Base-by-base conservation (phyloP, 2,113 vertebrate species). In the Amphiprion percula region DNA sequence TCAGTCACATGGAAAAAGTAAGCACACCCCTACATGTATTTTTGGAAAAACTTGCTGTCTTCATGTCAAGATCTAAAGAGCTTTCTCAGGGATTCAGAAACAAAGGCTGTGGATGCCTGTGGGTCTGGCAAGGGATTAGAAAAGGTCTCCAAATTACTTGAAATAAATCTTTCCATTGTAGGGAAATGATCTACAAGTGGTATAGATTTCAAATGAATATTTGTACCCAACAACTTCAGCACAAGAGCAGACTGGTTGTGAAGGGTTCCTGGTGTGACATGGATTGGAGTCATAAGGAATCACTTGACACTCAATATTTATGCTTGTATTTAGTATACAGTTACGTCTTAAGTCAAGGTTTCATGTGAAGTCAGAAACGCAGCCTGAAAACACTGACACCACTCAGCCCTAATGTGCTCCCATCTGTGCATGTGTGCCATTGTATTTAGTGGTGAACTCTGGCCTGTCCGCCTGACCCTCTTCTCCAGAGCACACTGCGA, bases 381-480 rank as follows among this genome's bases (percentile, higher is more conserved):
- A 54, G 26, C 55, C n/a, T n/a, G 46, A 50, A 64, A 49, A 61
- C 23, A 15, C 59, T 41, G 26, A 68, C 4, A 19, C 30, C 24
- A 33, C 49, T 14, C 39, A 54, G 7, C 26, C 55, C 49, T 21
- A 3, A 21, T 28, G 9, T 53, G 39, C 24, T 19, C 19, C 54
- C 24, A 23, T 28, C 9, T 68, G 52, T 61, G 28, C 41, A 17
- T 72, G 16, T 41, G 55, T 60, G 53, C 41, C 33, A 58, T 65
- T 75, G 47, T 50, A 23, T 77, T 59, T 64, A 1, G 15, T 30
- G 24, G 23, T 82, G 83, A 76, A 86, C 88, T 88, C 47, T 75
- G 49, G 73, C 82, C 85, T 72, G 78, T 83, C 88, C 91, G 86
- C 86, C 70, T 90, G 88, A 90, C 85, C 82, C 83, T 65, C 23